A percentile compares a stretch with the other conserved stretches of the same genome.
phyloP scores from a whole-genome alignment of 2,797 vertebrate species.

The Sebastes kiyomatsui region DNA sequence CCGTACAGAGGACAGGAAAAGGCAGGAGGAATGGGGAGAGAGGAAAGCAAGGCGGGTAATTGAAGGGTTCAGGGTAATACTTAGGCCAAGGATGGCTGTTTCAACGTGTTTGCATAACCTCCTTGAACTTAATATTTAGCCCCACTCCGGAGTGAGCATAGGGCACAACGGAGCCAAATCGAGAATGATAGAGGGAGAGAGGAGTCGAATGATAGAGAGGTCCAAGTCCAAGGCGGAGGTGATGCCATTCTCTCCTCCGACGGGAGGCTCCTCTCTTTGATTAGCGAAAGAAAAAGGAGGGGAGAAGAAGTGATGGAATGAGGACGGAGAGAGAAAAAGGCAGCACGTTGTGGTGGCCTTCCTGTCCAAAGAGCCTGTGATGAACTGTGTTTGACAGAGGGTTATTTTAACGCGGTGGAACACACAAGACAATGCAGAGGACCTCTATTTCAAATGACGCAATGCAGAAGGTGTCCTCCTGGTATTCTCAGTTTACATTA shows the following conservation, averaged over 20 bases:
- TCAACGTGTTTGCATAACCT: conserved; percentile 84
- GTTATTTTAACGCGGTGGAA: conserved; percentile 34
- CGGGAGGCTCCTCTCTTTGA: conserved; percentile 58
- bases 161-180: conserved; percentile 57
- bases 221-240: conserved; percentile 49
- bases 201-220: conserved; percentile 57
- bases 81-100: conserved; percentile 81
- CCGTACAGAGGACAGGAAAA: conserved; percentile 66
- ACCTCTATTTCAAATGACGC: conserved; percentile 35
- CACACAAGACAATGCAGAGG: conserved; percentile 25
- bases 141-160: conserved; percentile 71
- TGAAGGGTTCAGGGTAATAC: conserved; percentile 85
- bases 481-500: conserved; percentile 47
- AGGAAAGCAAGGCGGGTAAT: conserved; percentile 82
- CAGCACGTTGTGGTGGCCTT: conserved; percentile 10
- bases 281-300: conserved; percentile 36
- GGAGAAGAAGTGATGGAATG: conserved; percentile 37
- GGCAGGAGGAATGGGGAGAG: conserved; percentile 75
- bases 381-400: conserved; percentile 46
- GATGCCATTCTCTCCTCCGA: conserved; percentile 47
- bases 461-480: conserved; percentile 38
- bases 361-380: conserved; percentile 35
- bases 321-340: conserved; percentile 29
- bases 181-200: conserved; percentile 61
- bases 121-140: conserved; percentile 84